These are phyloP conservation scores for Odontocolon sp. DNA, from an alignment of 2,888 invertebrate species.

Conservation along the genomic window DNA sequence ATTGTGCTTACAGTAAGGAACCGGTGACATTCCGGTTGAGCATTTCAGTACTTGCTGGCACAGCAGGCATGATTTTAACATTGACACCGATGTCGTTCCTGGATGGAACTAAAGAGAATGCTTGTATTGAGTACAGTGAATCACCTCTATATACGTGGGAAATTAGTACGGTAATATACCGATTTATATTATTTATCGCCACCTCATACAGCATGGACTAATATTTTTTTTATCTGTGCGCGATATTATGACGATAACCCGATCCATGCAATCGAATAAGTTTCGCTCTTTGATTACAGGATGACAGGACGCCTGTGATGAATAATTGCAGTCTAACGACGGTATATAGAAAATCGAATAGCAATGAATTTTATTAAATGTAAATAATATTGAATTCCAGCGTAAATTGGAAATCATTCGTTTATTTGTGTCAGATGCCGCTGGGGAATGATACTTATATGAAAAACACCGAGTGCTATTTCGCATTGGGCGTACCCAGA, in stretches of 20 bases:
- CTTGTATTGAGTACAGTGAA: constrained; percentile 54
- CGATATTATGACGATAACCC: background rate
- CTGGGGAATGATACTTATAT: constrained; percentile 36
- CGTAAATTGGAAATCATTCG: background rate
- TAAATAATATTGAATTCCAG: background rate
- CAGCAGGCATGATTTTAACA: constrained; percentile 56
- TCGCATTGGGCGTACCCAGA: constrained; percentile 24
- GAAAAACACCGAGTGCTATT: constrained; percentile 57
- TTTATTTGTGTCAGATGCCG: background rate
- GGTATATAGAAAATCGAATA: constrained; percentile 37
- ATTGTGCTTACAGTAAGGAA: constrained; percentile 60
- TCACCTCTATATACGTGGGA: constrained; percentile 44
- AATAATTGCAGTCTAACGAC: constrained; percentile 48
- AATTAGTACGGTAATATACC: constrained; percentile 58
- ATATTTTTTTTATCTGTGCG: background rate
- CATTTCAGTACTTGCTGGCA: constrained; percentile 56
- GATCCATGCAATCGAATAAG: background rate
- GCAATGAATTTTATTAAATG: background rate
- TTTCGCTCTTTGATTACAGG: constrained; percentile 34
- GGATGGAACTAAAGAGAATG: constrained; percentile 55
- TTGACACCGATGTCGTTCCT: constrained; percentile 52
- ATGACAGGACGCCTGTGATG: background rate
- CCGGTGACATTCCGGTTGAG: constrained; percentile 58
- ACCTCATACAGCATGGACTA: background rate
- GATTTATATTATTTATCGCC: constrained; percentile 29